phyloP scores from a whole-genome alignment of 1,140 invertebrate genomes.

The Bombyx mandarina region DNA sequence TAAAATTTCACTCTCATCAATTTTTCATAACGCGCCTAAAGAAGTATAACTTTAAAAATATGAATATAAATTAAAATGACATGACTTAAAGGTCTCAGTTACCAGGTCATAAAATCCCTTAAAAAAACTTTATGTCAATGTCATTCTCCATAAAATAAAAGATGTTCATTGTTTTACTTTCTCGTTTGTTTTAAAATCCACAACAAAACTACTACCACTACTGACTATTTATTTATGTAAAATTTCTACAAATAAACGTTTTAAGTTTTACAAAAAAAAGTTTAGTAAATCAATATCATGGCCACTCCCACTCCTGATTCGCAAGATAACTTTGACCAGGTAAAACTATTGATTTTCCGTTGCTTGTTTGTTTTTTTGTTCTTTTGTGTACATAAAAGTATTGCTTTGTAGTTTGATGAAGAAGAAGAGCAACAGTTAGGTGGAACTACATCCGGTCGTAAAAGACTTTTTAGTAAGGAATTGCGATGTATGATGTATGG shows the following conservation, averaged over 20 bases:
- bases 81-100: too few relatives aligned
- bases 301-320: conserved; percentile 37
- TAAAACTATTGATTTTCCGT: conserved; percentile 13
- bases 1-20: too few relatives aligned
- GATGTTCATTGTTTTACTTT: too few relatives aligned
- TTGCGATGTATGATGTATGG: conserved; percentile 99
- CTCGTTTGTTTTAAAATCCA: too few relatives aligned
- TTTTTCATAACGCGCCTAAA: too few relatives aligned
- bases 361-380: neutral
- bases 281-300: conserved; percentile 17
- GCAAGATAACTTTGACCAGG: conserved; percentile 55
- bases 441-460: conserved; percentile 79
- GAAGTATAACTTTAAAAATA: too few relatives aligned
- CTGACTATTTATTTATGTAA: too few relatives aligned
- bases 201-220: too few relatives aligned
- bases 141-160: too few relatives aligned
- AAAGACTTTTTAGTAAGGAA: conserved; percentile 91
- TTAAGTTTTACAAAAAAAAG: neutral
- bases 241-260: neutral
- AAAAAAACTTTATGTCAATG: too few relatives aligned
- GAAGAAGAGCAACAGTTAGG: conserved; percentile 60
- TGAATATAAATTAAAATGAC: too few relatives aligned
- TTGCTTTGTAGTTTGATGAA: conserved; percentile 45
- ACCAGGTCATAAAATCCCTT: too few relatives aligned
- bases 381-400: neutral